Evolutionary conservation across 2,888 invertebrate species (phyloP), one percentile per base, ranked within the genome.

Genomic region (Epirrhoe alternata): DNA sequence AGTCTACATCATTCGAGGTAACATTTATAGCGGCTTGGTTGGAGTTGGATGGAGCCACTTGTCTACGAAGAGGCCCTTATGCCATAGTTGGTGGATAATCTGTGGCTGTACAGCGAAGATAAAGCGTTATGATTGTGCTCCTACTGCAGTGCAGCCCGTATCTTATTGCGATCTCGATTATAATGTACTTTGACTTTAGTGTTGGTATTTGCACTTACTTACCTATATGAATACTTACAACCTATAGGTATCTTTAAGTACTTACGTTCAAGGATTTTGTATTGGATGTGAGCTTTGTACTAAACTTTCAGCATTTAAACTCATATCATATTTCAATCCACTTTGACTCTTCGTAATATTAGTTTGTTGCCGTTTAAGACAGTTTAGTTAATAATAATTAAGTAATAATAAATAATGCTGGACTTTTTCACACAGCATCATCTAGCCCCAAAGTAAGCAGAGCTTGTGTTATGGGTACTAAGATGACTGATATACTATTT

Each of bases 91-190:
- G 14, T 49, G 31, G 35, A 56, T 54, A 30, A 49, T 45, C 64
- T 64, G 63, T 57, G 64, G 64, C 58, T 53, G 58, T 58, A 61
- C 61, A 59, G 59, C 42, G 56, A 47, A 65, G 63, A 68, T 63
- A 68, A 57, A 62, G 59, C 55, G 56, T 42, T 62, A 63, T 54
- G 53, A 61, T 66, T 63, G 64, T 63, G 42, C 63, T 66, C 53
- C 59, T 61, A 56, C 62, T 57, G 53, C 63, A 56, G 24, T 24
- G 52, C 57, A 42, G 33, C 51, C 56, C 45, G 16, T 47, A 63
- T 64, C 64, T 63, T 63, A 57, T 57, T 58, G 53, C 53, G 38
- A 64, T 64, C 64, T 64, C 58, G 59, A 64, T 64, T 54, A 64
- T 54, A 64, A 54, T 59, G 59, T 59, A 64, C 38, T 24, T 57